phyloP scores from a whole-genome alignment of 2,113 vertebrate species.

The Chloropsis cyanopogon region DNA sequence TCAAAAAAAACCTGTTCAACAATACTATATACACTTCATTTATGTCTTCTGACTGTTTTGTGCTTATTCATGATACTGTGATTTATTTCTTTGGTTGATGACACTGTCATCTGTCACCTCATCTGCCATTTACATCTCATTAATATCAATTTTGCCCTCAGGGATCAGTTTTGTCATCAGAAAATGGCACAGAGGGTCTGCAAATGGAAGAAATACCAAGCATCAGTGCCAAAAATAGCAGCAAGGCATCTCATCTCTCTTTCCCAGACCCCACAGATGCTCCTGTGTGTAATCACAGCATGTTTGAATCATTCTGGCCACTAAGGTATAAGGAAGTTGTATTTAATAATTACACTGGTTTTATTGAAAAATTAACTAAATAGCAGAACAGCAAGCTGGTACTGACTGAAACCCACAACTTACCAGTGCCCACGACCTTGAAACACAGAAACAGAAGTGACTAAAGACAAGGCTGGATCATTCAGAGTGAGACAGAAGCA shows the following conservation, averaged over 20 bases:
- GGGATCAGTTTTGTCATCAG: slow-evolving; percentile 41
- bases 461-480: not conserved
- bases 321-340: not conserved
- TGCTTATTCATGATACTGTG: slow-evolving; percentile 30
- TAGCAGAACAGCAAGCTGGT: not conserved
- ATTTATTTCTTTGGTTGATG: slow-evolving; percentile 35
- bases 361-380: not conserved
- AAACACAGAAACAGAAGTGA: not conserved
- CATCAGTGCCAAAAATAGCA: slow-evolving; percentile 32
- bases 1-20: not conserved
- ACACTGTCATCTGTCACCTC: slow-evolving; percentile 51
- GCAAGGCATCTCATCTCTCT: not conserved
- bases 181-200: slow-evolving; percentile 35
- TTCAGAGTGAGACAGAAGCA: not conserved
- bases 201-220: slow-evolving; percentile 12
- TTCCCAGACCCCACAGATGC: slow-evolving; percentile 8
- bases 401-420: not conserved
- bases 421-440: not conserved
- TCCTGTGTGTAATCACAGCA: not conserved
- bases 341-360: not conserved
- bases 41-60: not conserved
- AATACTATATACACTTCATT: not conserved
- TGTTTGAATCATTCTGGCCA: not conserved
- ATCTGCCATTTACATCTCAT: slow-evolving; percentile 61
- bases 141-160: slow-evolving; percentile 36